Evolutionary conservation across 2,113 vertebrate species (phyloP), one percentile per base, ranked within the genome.

Genomic region (Brachionichthys hirsutus): DNA sequence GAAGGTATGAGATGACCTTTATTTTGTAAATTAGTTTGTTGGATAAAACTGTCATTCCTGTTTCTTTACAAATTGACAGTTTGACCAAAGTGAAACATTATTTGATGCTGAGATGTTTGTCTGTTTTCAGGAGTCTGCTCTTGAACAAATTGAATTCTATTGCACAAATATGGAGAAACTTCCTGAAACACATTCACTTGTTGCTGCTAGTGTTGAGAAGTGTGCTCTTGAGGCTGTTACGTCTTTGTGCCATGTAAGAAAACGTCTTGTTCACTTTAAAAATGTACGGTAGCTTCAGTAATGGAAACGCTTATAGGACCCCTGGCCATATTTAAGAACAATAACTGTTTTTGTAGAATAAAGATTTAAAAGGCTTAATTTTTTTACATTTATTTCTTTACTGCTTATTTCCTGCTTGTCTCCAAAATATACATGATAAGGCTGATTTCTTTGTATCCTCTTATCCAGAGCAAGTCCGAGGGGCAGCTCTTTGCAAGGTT

Each of bases 201-300:
- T 97, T 63, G 65, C 57, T 2, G 46, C 34, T 20, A 88, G 81
- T 61, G 85, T 98, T 42, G 87, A 92, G 70, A 89, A 34, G 2
- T 97, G 95, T 80, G 94, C 93, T 60, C 85, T 91, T 0, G 93
- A 95, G 50, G 94, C 95, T 3, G 94, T 97, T 0, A 80, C 86
- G 51, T 60, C 7, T 0, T 85, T 94, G 54, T 95, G 92, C 72
- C 94, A 97, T 94, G 97, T 98, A 89, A 47, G 6, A 49, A 18
- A 3, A 43, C 4, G 43, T 63, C 6, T 49, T 1, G 35, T 42
- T 61, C 0, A 17, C 2, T 38, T 54, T 53, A 4, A 38, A 41
- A 24, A 48, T 50, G 2, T 12, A 18, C 20, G 2, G 2, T 11
- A 17, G 2, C 7, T 22, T 2, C 3, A 38, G 12, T 38, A 38